Conservation (phyloP, 2,797 vertebrate species). For the Perodicticus potto region DNA sequence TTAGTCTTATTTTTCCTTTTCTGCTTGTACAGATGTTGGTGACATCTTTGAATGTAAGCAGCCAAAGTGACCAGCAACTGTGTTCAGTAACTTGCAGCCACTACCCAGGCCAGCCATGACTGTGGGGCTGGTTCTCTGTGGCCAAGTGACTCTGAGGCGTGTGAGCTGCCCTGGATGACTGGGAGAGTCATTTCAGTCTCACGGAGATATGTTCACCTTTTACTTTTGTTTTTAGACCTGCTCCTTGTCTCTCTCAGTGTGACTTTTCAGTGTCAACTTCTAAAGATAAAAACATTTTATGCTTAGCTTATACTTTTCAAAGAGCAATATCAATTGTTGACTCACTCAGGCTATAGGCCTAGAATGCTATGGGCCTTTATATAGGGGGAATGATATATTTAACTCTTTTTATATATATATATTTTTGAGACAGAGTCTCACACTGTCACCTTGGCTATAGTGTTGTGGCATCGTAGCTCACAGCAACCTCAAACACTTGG, state of each 20-base stretch:
- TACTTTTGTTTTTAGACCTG: not conserved
- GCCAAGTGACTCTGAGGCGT: not conserved
- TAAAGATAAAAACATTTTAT: not conserved
- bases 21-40: not conserved
- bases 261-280: not conserved
- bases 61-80: not conserved
- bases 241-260: not conserved
- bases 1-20: conserved; percentile 52
- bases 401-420: not conserved
- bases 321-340: not conserved
- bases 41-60: not conserved
- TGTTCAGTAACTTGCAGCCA: not conserved
- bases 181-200: not conserved
- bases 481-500: no score
- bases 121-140: not conserved
- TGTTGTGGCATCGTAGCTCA: no score
- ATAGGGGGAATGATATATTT: not conserved
- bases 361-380: not conserved
- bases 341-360: not conserved
- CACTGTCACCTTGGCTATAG: no score
- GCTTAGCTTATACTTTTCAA: conserved; percentile 20
- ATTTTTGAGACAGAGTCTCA: no score
- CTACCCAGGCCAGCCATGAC: not conserved
- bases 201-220: not conserved
- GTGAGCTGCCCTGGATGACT: not conserved